Percentiles rank a stretch among this genome's conserved stretches.
Conservation (phyloP, 2,113 vertebrate species). For the Heterochromis multidens region DNA sequence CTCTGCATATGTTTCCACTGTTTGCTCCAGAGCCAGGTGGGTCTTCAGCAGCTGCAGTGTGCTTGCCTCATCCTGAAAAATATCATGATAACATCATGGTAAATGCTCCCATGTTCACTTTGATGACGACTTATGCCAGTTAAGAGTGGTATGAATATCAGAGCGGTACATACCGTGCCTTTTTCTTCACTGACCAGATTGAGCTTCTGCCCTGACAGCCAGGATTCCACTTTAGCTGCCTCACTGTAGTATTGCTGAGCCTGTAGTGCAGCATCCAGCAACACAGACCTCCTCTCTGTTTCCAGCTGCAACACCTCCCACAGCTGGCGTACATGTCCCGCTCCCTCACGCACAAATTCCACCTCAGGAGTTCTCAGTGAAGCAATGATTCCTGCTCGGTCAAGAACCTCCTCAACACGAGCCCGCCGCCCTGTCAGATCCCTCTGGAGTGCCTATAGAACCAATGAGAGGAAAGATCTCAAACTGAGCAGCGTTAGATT, state of each 20-base stretch:
- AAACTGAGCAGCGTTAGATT: neutral
- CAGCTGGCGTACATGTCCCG: slow-evolving; percentile 80
- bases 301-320: slow-evolving; percentile 85
- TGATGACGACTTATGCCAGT: neutral
- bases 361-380: slow-evolving; percentile 80
- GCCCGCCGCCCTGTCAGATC: slow-evolving; percentile 86
- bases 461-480: neutral
- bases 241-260: slow-evolving; percentile 90
- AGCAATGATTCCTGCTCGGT: slow-evolving; percentile 78
- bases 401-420: slow-evolving; percentile 78
- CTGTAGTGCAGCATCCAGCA: slow-evolving; percentile 80
- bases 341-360: slow-evolving; percentile 76
- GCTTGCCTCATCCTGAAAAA: slow-evolving; percentile 81
- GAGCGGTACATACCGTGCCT: slow-evolving; percentile 77
- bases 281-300: slow-evolving; percentile 76
- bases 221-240: slow-evolving; percentile 86
- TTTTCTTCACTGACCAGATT: slow-evolving; percentile 90
- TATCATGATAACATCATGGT: neutral
- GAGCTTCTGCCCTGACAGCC: slow-evolving; percentile 92
- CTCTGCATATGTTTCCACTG: slow-evolving; percentile 86
- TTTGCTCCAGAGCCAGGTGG: slow-evolving; percentile 88
- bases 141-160: neutral
- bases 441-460: slow-evolving; percentile 83
- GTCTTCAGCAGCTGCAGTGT: slow-evolving; percentile 90
- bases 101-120: neutral